Evolutionary conservation across 2,888 invertebrate genomes (phyloP), one percentile per base, ranked within the genome.

Genomic region (Opisthograptis luteolata): DNA sequence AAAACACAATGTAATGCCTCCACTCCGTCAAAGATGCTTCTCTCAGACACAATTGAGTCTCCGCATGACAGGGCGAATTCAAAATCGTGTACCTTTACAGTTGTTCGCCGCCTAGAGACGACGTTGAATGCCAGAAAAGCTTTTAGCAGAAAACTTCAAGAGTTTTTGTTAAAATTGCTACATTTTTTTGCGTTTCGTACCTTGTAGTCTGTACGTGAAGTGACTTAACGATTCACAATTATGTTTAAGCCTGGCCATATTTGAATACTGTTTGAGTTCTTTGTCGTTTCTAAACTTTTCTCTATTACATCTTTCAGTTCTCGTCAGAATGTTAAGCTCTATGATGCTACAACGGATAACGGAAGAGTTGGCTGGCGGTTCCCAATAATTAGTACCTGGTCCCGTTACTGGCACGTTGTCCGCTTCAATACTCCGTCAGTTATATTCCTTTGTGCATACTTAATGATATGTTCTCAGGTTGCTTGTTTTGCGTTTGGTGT

Each of bases 351-450:
- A 55, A 60, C 67, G 68, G 73, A 71, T 84, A 85, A 84, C 84
- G 84, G 85, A 82, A 85, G 79, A 82, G 70, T 73, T 73, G 68
- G 77, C 76, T 77, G 81, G 76, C 79, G 70, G 77, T 81, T 84
- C 84, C 82, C 81, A 87, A 51, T 51, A 51, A 88, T 89, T 83
- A 87, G 87, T 83, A 69, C 72, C 79, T 68, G 66, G 81, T 87
- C 80, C 87, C 87, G 88, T 89, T 90, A 88, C 80, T 66, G 65
- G 67, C 75, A 71, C 82, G 84, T 85, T 87, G 87, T 88, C 79
- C 76, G 81, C 80, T 74, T 76, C 82, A 78, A 76, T 82, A 81
- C 81, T 73, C 70, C 65, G 68, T 71, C 73, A 72, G 76, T 82
- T 79, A 81, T 81, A 76, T 76, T 71, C 84, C 87, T 84, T 86